phyloP scores from a whole-genome alignment of 2,888 invertebrate species.

The Emmelina monodactyla region DNA sequence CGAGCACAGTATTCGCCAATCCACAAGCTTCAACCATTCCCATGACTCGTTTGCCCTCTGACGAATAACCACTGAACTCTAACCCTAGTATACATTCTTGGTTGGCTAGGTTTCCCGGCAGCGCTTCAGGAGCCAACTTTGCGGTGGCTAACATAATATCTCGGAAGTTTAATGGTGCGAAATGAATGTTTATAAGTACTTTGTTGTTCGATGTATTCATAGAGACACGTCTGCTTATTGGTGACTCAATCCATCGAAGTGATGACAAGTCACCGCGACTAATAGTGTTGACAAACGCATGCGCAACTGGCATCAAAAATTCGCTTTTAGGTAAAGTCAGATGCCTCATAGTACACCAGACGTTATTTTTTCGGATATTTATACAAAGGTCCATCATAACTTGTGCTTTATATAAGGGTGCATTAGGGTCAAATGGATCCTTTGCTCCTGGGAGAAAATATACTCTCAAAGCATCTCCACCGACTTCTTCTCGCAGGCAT shows the following conservation, averaged over 20 bases:
- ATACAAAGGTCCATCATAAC: constrained; percentile 80
- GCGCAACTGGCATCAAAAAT: constrained; percentile 73
- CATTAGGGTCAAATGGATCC: constrained; percentile 66
- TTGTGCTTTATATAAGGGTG: constrained; percentile 69
- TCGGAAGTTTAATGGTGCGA: constrained; percentile 95
- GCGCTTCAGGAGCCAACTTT: constrained; percentile 94
- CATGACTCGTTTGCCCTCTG: constrained; percentile 83
- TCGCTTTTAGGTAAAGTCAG: constrained; percentile 65
- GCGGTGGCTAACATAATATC: constrained; percentile 98
- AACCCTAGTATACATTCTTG: constrained; percentile 93
- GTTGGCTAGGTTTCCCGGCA: constrained; percentile 87
- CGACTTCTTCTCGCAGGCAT: constrained; percentile 88
- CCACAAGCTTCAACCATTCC: constrained; percentile 91
- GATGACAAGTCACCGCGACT: constrained; percentile 94
- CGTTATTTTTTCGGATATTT: constrained; percentile 82
- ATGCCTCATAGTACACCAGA: constrained; percentile 91
- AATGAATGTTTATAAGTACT: constrained; percentile 87
- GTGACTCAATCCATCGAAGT: constrained; percentile 93
- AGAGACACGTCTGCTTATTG: constrained; percentile 40
- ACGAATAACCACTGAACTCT: constrained; percentile 89
- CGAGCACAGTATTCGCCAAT: constrained; percentile 87
- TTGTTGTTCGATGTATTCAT: constrained; percentile 44
- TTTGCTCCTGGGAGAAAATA: constrained; percentile 73
- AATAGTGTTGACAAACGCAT: constrained; percentile 94
- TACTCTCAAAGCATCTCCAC: constrained; percentile 78